phyloP scores from a whole-genome alignment of 2,113 vertebrate genomes.

The Suncus etruscus region DNA sequence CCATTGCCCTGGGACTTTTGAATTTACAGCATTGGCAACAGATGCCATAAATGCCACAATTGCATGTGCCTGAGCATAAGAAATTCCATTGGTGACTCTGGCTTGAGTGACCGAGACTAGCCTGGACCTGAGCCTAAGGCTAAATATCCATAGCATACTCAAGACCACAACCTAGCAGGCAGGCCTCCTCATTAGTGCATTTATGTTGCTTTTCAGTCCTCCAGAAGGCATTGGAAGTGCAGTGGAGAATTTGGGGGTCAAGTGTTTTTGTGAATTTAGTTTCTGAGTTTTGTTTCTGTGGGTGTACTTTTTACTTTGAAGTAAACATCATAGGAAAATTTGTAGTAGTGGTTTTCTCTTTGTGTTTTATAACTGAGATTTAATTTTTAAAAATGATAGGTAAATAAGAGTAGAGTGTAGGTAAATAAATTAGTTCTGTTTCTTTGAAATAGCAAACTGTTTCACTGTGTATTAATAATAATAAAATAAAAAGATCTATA shows the following conservation, averaged over 20 bases:
- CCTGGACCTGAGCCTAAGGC: constrained; percentile 88
- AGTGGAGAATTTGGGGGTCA: constrained; percentile 53
- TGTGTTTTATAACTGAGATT: constrained; percentile 50
- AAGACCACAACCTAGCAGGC: constrained; percentile 81
- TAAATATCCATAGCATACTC: constrained; percentile 81
- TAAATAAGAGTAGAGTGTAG: constrained; percentile 37
- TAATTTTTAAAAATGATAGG: constrained; percentile 31
- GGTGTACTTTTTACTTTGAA: constrained; percentile 76
- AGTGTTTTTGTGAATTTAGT: constrained; percentile 48
- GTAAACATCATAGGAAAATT: constrained; percentile 60
- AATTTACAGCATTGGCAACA: constrained; percentile 73
- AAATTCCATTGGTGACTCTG: constrained; percentile 81
- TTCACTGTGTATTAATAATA: neutral
- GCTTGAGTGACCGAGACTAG: constrained; percentile 79
- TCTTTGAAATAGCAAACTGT: neutral
- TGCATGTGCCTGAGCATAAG: constrained; percentile 83
- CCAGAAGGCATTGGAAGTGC: constrained; percentile 63
- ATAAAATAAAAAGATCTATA: neutral
- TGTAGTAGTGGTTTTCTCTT: constrained; percentile 27
- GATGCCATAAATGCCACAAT: constrained; percentile 80
- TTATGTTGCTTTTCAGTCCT: constrained; percentile 83
- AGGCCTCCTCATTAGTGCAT: constrained; percentile 86
- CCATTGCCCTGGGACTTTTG: constrained; percentile 45
- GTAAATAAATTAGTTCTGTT: neutral
- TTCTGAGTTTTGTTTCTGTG: constrained; percentile 77